Conservation (phyloP, 1,140 invertebrate species). For the Musca domestica region DNA sequence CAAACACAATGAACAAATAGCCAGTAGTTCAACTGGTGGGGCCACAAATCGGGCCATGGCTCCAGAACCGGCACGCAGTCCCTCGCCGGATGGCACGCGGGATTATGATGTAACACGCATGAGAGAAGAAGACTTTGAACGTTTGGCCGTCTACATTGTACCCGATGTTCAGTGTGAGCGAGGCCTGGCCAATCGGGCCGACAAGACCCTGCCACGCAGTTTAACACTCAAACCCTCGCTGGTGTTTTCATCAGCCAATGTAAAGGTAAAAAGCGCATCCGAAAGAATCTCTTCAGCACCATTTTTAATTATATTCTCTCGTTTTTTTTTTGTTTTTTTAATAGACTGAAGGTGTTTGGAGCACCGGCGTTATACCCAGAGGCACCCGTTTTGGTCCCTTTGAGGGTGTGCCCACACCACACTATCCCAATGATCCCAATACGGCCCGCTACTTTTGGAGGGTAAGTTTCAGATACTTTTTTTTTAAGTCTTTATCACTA, state of each 20-base stretch:
- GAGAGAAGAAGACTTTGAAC: constrained; percentile 87
- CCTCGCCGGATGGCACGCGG: constrained; percentile 46
- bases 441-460: constrained; percentile 91
- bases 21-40: background rate
- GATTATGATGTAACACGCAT: constrained; percentile 61
- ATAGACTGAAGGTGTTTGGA: constrained; percentile 94
- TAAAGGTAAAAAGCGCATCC: constrained; percentile 59
- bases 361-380: constrained; percentile 91
- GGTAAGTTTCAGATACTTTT: constrained; percentile 64
- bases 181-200: constrained; percentile 75
- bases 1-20: background rate
- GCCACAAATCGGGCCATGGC: background rate
- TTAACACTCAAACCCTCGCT: constrained; percentile 86
- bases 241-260: constrained; percentile 67
- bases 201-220: constrained; percentile 91
- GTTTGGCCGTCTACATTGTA: constrained; percentile 90
- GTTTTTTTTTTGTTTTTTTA: constrained; percentile 30
- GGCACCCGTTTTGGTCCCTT: constrained; percentile 96
- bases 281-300: background rate
- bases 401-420: constrained; percentile 69
- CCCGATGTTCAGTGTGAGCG: constrained; percentile 78
- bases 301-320: no score
- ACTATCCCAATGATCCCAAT: constrained; percentile 62
- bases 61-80: constrained; percentile 33
- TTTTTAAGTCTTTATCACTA: background rate